Evolutionary conservation across 2,888 invertebrate genomes (phyloP).

Genomic region (Abscondita cerata): DNA sequence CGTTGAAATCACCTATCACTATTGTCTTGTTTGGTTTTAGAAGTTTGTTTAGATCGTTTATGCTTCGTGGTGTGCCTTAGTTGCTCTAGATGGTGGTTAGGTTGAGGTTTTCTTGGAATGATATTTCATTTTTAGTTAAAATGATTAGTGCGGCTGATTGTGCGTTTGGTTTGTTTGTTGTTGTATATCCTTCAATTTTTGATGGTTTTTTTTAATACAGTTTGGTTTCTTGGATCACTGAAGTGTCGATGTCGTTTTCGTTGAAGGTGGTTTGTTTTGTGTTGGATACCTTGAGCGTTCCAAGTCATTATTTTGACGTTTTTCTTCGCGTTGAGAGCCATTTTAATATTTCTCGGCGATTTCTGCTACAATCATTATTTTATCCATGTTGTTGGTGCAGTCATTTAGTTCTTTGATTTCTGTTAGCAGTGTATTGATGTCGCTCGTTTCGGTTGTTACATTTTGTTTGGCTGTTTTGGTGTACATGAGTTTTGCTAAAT

Average conservation of each 20-base stretch:
- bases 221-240: neutral
- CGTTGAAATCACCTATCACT: slow-evolving; percentile 9
- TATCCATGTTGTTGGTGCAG: neutral
- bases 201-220: too few relatives aligned
- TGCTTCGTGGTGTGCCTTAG: neutral
- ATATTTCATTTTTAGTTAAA: neutral
- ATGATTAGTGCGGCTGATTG: too few relatives aligned
- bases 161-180: too few relatives aligned
- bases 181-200: too few relatives aligned
- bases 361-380: neutral
- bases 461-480: neutral
- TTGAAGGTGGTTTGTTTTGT: neutral
- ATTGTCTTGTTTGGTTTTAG: neutral
- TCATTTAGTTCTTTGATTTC: neutral
- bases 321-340: neutral
- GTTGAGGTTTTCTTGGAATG: too few relatives aligned
- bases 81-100: too few relatives aligned
- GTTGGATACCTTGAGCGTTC: neutral
- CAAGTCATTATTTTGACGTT: neutral
- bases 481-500: too few relatives aligned
- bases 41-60: neutral
- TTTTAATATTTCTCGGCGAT: neutral
- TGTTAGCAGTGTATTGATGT: neutral
- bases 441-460: neutral
- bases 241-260: neutral